Base-by-base conservation (phyloP, 2,888 invertebrate species). In the Sarcophaga rosellei region DNA sequence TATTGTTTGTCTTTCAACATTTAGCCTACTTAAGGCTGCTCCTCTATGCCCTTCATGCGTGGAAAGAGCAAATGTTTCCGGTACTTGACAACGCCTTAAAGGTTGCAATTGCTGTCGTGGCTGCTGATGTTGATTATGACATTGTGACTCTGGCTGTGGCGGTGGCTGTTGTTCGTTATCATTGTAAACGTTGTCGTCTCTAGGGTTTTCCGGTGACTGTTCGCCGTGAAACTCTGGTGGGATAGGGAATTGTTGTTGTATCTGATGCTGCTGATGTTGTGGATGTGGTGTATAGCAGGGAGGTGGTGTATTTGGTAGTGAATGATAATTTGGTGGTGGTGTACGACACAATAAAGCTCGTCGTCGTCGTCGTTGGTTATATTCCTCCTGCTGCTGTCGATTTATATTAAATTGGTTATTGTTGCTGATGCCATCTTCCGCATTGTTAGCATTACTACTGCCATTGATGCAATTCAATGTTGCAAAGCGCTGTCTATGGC, bases 261-360 rank as follows among this genome's bases (percentile, higher is more conserved):
- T 77, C 78, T 77, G 70, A 69, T 78, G 84, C 66, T 80, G 79
- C 63, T 72, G 86, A 25, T 63, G 82, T 61, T 70, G 68, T 53
- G 90, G 81, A 73, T 90, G 90, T 12, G 86, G 76, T 73, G 92
- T 89, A 79, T 93, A 92, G 47, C 92, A 89, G 65, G 93, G 92
- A 21, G 93, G 93, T 53, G 93, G 93, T 44, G 93, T 92, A 45
- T 90, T 84, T 11, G 92, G 91, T 87, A 90, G 80, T 3, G 89
- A 90, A 45, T 90, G 89, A 76, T 92, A 91, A 82, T 90, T 85
- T 1, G 91, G 91, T 59, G 90, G 90, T 81, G 91, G 90, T 21
- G 90, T 85, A 15, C 89, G 88, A 88, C 85, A 75, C 84, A 89
- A 44, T 74, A 85, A 78, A 53, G 84, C 65, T 76, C 62, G 62